A percentile compares a stretch with the other conserved stretches of the same genome.
phyloP scores from a whole-genome alignment of 2,797 vertebrate species.

The Scomberomorus guttatus region DNA sequence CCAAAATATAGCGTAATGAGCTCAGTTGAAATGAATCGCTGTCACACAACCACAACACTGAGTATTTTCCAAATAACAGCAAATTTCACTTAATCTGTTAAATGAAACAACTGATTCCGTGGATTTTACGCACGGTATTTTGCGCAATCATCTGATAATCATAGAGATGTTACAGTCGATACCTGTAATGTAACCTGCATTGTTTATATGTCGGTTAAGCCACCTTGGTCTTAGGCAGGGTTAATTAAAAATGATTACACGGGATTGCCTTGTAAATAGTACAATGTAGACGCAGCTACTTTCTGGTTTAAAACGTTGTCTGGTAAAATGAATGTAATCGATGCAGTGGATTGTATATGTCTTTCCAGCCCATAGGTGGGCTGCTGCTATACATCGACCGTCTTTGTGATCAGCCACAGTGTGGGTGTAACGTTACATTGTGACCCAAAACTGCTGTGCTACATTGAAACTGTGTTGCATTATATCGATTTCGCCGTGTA shows the following conservation, averaged over 20 bases:
- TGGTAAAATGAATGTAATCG: neutral
- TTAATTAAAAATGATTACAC: constrained; percentile 45
- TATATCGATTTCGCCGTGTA: constrained; percentile 1
- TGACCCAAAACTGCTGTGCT: constrained; percentile 46
- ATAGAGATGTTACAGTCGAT: neutral
- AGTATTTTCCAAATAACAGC: neutral
- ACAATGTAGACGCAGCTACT: neutral
- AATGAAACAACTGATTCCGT: neutral
- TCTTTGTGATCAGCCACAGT: constrained; percentile 60
- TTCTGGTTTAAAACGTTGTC: neutral
- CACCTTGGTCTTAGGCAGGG: constrained; percentile 21
- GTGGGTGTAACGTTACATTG: constrained; percentile 61
- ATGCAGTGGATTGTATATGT: constrained; percentile 19
- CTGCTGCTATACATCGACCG: constrained; percentile 48
- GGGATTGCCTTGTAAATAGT: neutral
- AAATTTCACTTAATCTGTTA: constrained; percentile 2
- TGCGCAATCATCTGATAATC: constrained; percentile 17
- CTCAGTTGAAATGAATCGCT: constrained; percentile 9
- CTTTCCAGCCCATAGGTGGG: constrained; percentile 31
- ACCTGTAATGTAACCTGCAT: constrained; percentile 29
- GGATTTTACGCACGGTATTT: constrained; percentile 40
- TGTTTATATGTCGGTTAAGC: constrained; percentile 66
- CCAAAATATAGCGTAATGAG: neutral
- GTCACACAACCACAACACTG: neutral
- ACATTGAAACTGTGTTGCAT: constrained; percentile 5